Evolutionary conservation across 1,140 invertebrate genomes (phyloP).

Genomic region (Galleria mellonella): DNA sequence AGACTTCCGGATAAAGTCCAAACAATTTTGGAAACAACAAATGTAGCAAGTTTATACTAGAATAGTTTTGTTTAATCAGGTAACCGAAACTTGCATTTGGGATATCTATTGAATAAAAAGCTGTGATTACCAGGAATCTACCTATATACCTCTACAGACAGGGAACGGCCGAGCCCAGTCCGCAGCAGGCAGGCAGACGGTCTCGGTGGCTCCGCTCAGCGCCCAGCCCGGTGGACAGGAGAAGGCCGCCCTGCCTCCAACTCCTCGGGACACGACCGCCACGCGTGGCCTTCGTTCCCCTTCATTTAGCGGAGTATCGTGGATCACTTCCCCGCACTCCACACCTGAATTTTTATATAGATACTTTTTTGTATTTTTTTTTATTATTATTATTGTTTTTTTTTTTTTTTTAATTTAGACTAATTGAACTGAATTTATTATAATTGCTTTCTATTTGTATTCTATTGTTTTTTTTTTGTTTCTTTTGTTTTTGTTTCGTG

Average conservation of each 20-base stretch:
- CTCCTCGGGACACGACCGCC: constrained; percentile 81
- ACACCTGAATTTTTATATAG: too few relatives aligned
- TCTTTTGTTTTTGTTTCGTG: too few relatives aligned
- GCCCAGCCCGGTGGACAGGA: constrained; percentile 86
- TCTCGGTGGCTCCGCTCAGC: constrained; percentile 82
- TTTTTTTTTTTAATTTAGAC: neutral
- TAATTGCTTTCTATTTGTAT: too few relatives aligned
- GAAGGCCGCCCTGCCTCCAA: constrained; percentile 86
- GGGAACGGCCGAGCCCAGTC: constrained; percentile 87
- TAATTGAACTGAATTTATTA: too few relatives aligned
- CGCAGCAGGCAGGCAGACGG: constrained; percentile 84
- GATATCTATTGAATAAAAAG: too few relatives aligned
- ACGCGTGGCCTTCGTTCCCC: constrained; percentile 77
- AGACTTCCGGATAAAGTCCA: too few relatives aligned
- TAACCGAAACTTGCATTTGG: too few relatives aligned
- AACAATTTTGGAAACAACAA: too few relatives aligned
- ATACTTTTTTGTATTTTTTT: neutral
- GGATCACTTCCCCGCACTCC: constrained; percentile 83
- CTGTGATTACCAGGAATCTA: too few relatives aligned
- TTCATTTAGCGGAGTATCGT: constrained; percentile 38
- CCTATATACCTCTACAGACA: constrained; percentile 81
- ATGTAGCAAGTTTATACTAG: too few relatives aligned
- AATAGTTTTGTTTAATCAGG: too few relatives aligned
- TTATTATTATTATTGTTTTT: neutral
- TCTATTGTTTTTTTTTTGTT: too few relatives aligned